Base-by-base conservation (phyloP, 1,140 invertebrate species). In the Asobara japonica region DNA sequence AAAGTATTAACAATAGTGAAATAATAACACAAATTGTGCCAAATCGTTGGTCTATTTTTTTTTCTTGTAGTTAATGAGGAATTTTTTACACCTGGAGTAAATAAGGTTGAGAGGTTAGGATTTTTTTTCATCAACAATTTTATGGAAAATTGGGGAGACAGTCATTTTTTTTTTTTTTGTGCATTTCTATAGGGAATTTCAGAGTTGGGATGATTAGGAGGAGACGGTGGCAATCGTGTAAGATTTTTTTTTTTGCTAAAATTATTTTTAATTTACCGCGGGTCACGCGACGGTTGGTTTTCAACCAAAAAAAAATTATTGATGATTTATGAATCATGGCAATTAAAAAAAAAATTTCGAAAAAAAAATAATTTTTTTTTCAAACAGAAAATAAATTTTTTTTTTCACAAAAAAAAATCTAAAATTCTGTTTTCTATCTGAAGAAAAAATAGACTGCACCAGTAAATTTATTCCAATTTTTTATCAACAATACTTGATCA, bases 401-500 rank as follows among this genome's bases (percentile, higher is more conserved):
- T n/a, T n/a, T n/a, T n/a, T n/a, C n/a, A n/a, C n/a, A n/a, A n/a
- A n/a, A n/a, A n/a, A n/a, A n/a, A n/a, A n/a, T n/a, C n/a, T n/a
- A n/a, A n/a, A n/a, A n/a, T n/a, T n/a, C 22, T 7, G 22, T 51
- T 18, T 51, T 20, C 11, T 41, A 10, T 29, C n/a, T 36, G 18
- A 69, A 8, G n/a, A n/a, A n/a, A n/a, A n/a, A n/a, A n/a, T n/a
- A n/a, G n/a, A n/a, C n/a, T n/a, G n/a, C n/a, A n/a, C n/a, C n/a
- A n/a, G n/a, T n/a, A n/a, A n/a, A n/a, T n/a, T n/a, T n/a, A n/a
- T n/a, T n/a, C 56, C 20, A 29, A 13, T 38, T 60, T 30, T 29
- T 68, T 2, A 33, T 45, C 6, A 2, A 33, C 67, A 61, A 36
- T 73, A 25, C 73, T 75, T 74, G 64, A 77, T 77, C 77, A 31